Evolutionary conservation across 2,113 vertebrate species (phyloP), one percentile per base, ranked within the genome.

Genomic region (Etheostoma spectabile): DNA sequence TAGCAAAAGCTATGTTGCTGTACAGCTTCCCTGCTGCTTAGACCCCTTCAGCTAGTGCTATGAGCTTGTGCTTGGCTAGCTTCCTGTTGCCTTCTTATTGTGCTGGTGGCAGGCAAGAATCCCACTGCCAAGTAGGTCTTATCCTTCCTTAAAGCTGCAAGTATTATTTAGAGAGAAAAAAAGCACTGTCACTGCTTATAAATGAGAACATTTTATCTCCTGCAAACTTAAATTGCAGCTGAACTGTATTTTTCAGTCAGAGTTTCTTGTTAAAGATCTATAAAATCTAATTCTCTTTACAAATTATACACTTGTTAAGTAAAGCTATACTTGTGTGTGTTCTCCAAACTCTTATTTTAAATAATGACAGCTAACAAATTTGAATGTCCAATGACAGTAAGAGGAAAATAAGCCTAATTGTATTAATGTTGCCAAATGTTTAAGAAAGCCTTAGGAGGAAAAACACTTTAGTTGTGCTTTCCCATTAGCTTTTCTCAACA

Each of bases 11-110:
- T 77, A 84, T 91, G 90, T 89, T 84, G 80, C 30, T 21, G 65
- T 77, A 45, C 65, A 77, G 82, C 74, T 57, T 84, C 67, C 80
- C 79, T 80, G 52, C 73, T 76, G 85, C 85, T 82, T 62, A 79
- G 71, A 76, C 56, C 80, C 88, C 82, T 75, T 53, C 74, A 86
- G 80, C 84, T 85, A 80, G 77, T 74, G 80, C 88, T 89, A 71
- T 84, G 68, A 90, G 90, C 84, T 81, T 79, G 70, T 48, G 27
- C 70, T 92, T 93, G 92, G 90, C 87, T 69, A 78, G 75, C 53
- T 74, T 91, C 86, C 86, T 87, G 72, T 80, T 89, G 85, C 84
- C 81, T 85, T 86, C 81, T 80, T 90, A 84, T 89, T 89, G 87
- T 93, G 91, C 86, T 89, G 64, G 68, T 91, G 86, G 86, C 83